A percentile compares a stretch with the other conserved stretches of the same genome.
Conservation (phyloP, 2,888 invertebrate genomes). For the Caenorhabditis sp. region DNA sequence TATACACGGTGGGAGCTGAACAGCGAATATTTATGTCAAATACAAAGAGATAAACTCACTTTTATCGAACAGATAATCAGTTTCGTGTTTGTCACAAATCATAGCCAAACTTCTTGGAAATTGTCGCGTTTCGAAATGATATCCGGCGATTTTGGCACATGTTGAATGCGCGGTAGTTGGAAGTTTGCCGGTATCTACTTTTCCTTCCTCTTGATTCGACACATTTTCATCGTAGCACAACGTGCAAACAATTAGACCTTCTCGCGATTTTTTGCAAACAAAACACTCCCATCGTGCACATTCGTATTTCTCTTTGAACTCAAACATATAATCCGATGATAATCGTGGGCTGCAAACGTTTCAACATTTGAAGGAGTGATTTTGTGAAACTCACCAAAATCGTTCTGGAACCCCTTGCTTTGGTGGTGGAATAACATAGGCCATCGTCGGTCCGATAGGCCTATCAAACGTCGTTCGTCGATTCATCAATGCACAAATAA, state of each 20-base stretch:
- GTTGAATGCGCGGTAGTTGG: conserved; percentile 73
- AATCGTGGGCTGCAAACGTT: background rate
- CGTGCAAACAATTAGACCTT: conserved; percentile 37
- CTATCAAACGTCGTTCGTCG: conserved; percentile 31
- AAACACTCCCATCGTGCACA: conserved; percentile 34
- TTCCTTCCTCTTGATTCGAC: background rate
- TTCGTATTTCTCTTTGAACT: conserved; percentile 31
- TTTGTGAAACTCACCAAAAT: background rate
- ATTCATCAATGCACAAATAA: conserved; percentile 57
- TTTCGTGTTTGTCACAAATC: conserved; percentile 42
- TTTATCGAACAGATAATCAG: conserved; percentile 11
- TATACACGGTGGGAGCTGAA: background rate
- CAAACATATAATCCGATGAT: conserved; percentile 10
- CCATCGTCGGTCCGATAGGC: conserved; percentile 20
- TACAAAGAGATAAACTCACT: background rate
- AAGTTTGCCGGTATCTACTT: background rate
- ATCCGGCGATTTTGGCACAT: conserved; percentile 74
- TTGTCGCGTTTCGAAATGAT: conserved; percentile 38
- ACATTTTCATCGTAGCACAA: conserved; percentile 29
- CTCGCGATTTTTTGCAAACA: conserved; percentile 20
- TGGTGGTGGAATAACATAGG: conserved; percentile 18
- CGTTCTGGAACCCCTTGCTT: conserved; percentile 8
- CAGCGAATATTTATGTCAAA: too few relatives aligned
- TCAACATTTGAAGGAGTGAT: too few relatives aligned
- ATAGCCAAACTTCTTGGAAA: conserved; percentile 35